A percentile compares a stretch with the other conserved stretches of the same genome.
Evolutionary conservation across 2,888 invertebrate species (phyloP).

Genomic region (Subacronicta megacephala): DNA sequence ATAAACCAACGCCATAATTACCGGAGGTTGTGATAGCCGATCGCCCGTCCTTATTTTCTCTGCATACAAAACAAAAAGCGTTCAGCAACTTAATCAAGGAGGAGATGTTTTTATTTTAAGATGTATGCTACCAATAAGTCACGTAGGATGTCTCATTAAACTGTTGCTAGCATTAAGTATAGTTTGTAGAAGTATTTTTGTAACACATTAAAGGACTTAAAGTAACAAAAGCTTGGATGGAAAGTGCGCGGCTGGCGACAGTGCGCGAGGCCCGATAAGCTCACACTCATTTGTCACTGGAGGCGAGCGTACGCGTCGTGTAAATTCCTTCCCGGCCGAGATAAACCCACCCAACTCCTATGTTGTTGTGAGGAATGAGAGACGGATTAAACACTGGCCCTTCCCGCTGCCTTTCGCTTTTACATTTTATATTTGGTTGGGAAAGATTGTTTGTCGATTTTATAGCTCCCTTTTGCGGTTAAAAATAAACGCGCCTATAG

Average conservation of each 20-base stretch:
- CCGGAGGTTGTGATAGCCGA: conserved; percentile 70
- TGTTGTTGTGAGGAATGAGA: conserved; percentile 58
- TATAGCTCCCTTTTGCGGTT: conserved; percentile 47
- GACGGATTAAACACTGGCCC: conserved; percentile 68
- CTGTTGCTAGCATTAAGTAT: conserved; percentile 61
- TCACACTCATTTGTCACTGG: conserved; percentile 86
- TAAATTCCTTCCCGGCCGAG: conserved; percentile 81
- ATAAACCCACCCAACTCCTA: conserved; percentile 79
- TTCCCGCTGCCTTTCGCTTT: conserved; percentile 56
- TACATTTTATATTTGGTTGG: conserved; percentile 51
- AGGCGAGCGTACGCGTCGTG: conserved; percentile 80
- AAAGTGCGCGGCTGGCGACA: conserved; percentile 70
- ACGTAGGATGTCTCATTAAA: conserved; percentile 76
- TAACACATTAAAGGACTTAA: conserved; percentile 48
- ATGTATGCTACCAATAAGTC: conserved; percentile 60
- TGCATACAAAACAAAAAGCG: conserved; percentile 62
- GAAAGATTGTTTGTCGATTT: conserved; percentile 51
- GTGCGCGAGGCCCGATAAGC: conserved; percentile 75
- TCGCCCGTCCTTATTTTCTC: conserved; percentile 67
- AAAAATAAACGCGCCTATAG: conserved; percentile 25
- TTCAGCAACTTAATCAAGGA: conserved; percentile 69
- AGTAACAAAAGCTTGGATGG: conserved; percentile 67
- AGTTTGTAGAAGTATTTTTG: conserved; percentile 53
- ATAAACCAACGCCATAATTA: conserved; percentile 80
- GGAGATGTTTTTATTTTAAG: conserved; percentile 60